A percentile compares a stretch with the other conserved stretches of the same genome.
Evolutionary conservation across 2,113 vertebrate species (phyloP).

Genomic region (Heliornis fulica): DNA sequence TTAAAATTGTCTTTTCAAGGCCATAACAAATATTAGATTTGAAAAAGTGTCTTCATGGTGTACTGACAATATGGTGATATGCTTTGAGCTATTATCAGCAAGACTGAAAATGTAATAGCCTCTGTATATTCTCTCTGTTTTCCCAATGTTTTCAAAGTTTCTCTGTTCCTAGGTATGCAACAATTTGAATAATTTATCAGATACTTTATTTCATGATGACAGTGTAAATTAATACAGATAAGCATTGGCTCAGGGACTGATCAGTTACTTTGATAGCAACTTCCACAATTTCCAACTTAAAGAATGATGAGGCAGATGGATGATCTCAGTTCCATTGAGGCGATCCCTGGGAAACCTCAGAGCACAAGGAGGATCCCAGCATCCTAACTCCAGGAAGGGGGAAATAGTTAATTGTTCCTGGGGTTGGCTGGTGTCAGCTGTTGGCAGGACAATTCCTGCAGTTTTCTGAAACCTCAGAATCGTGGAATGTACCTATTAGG

Average conservation of each 20-base stretch:
- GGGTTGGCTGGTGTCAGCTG: neutral
- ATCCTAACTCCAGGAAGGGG: neutral
- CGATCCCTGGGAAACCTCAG: neutral
- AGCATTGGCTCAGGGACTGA: neutral
- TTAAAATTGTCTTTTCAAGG: conserved; percentile 5
- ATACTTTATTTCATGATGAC: neutral
- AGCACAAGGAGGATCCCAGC: neutral
- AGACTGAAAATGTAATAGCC: neutral
- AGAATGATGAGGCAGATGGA: neutral
- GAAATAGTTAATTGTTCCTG: neutral
- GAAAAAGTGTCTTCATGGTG: neutral
- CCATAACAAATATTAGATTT: neutral
- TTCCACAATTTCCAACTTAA: neutral
- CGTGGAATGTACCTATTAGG: neutral
- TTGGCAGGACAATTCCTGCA: neutral
- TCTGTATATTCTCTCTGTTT: neutral
- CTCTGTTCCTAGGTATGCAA: neutral
- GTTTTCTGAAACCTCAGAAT: neutral
- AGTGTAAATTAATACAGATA: neutral
- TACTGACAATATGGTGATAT: neutral
- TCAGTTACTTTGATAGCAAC: fast-evolving
- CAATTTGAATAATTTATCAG: neutral
- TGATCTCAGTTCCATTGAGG: neutral
- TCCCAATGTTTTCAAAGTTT: neutral
- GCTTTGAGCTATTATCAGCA: neutral